Conservation (phyloP, 2,888 invertebrate species). For the Parnassius mnemosyne region DNA sequence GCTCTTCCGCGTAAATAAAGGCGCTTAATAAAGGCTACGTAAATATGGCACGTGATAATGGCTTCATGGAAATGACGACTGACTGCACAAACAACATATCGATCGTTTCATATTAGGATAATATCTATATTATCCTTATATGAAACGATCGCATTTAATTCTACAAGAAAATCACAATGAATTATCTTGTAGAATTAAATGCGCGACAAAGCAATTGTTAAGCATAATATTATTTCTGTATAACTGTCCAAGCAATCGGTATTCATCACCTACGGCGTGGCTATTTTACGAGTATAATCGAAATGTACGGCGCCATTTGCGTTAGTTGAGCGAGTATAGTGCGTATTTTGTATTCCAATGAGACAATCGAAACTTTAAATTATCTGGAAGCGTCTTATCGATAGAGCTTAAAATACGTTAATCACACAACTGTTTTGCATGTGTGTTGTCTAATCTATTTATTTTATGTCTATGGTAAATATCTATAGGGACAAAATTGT, state of each 20-base stretch:
- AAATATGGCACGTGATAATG: no score
- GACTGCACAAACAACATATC: no score
- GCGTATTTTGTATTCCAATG: conserved; percentile 16
- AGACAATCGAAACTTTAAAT: conserved; percentile 27
- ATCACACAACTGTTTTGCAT: conserved; percentile 3
- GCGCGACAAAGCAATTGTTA: no score
- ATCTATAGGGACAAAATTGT: conserved; percentile 38
- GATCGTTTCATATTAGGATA: no score
- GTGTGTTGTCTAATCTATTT: conserved; percentile 34
- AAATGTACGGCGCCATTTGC: conserved; percentile 23
- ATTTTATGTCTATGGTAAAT: conserved; percentile 33
- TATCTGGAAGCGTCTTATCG: conserved; percentile 7
- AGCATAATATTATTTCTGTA: not conserved
- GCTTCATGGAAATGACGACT: no score
- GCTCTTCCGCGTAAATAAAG: no score
- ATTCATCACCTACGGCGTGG: conserved; percentile 20
- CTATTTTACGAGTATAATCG: conserved; percentile 25
- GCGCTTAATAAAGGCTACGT: no score
- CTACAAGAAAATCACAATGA: no score
- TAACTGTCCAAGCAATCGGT: conserved; percentile 11
- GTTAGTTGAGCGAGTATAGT: conserved; percentile 5
- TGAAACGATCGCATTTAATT: no score
- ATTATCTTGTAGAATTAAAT: no score
- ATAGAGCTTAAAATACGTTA: conserved; percentile 2
- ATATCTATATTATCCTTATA: no score